Evolutionary conservation across 2,888 invertebrate species (phyloP), one percentile per base, ranked within the genome.

Genomic region (Dryadula phaetusa): DNA sequence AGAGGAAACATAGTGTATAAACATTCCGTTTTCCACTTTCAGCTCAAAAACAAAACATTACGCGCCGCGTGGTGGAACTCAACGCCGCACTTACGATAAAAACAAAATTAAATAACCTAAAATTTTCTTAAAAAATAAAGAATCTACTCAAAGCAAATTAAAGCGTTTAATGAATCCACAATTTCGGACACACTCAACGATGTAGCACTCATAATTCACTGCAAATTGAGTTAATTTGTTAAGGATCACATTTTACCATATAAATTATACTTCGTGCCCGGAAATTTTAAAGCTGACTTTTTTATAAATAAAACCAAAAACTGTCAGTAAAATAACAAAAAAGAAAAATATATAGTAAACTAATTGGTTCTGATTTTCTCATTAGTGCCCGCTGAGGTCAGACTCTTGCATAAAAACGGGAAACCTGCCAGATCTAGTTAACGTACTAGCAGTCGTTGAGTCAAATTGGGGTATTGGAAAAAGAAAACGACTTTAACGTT

Each of bases 391-490:
- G 64, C 62, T 49, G 69, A 52, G 64, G 69, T 70, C 54, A 40
- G 60, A 56, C 67, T 62, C 61, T 56, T 67, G 67, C 67, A 67
- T 70, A 67, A 70, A 67, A 70, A 70, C 67, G 69, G 69, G 69
- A 70, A 70, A 64, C 54, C 61, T 70, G 69, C 69, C 69, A 70
- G 66, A 66, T 67, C 53, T 66, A 67, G 63, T 70, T 70, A 70
- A 66, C 63, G 62, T 32, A 62, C 58, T 69, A 60, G 62, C 66
- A 69, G 62, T 65, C 65, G 67, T 64, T 28, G 66, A 56, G 49
- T 61, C 69, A 61, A 70, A 70, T 67, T 70, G 67, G 70, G 67
- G 67, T 56, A 64, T 63, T 52, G 67, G 64, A 70, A 67, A 67
- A 70, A 67, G 67, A 40, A 61, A 64, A 64, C 53, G 20, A 66